phyloP scores from a whole-genome alignment of 92 coral and sea anemone species.

The Diadumene lineata region DNA sequence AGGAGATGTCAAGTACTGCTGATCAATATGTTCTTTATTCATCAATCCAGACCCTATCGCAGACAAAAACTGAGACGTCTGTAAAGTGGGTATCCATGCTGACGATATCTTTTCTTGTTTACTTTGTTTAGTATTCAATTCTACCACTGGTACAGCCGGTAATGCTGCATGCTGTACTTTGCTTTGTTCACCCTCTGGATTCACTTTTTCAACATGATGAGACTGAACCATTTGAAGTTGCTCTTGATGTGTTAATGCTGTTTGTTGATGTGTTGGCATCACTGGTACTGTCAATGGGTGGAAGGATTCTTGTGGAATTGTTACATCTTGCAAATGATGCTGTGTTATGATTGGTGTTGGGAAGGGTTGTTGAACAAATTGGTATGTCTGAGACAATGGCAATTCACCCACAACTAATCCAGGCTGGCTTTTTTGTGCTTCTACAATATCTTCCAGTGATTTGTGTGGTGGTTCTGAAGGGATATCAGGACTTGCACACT shows the following conservation, averaged over 20 bases:
- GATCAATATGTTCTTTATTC: constrained; percentile 75
- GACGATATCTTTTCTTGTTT: constrained; percentile 60
- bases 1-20: constrained; percentile 81
- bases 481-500: constrained; percentile 6
- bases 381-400: constrained; percentile 26
- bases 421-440: constrained; percentile 19
- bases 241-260: constrained; percentile 27
- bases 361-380: constrained; percentile 41
- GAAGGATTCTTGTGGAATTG: constrained; percentile 27
- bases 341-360: constrained; percentile 38
- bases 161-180: constrained; percentile 43
- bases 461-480: constrained; percentile 31
- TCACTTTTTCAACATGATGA: constrained; percentile 28
- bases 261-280: constrained; percentile 34
- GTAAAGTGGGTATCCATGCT: constrained; percentile 77
- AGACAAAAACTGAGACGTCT: constrained; percentile 71
- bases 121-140: constrained; percentile 70
- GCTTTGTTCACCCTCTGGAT: constrained; percentile 20
- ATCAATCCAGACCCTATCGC: constrained; percentile 84
- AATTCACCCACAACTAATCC: constrained; percentile 26
- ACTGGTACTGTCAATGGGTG: constrained; percentile 30
- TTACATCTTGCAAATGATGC: constrained; percentile 36
- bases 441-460: constrained; percentile 23
- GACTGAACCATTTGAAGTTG: constrained; percentile 12
- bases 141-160: constrained; percentile 70